Evolutionary conservation across 2,888 invertebrate species (phyloP).

Genomic region (Blera fallax): DNA sequence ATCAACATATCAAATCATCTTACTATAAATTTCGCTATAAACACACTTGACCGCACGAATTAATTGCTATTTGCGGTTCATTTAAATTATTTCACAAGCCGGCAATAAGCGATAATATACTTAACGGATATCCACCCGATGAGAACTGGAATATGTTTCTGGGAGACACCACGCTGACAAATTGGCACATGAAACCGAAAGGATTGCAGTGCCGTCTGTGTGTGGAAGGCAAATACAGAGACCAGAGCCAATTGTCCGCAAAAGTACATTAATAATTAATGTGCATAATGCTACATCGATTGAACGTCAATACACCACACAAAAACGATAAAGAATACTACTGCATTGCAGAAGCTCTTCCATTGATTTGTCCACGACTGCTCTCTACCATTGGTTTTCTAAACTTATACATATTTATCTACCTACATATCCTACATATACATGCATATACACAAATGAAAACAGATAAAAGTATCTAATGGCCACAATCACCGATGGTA

Average conservation of each 20-base stretch:
- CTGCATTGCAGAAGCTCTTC: slow-evolving; percentile 53
- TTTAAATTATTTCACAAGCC: slow-evolving; percentile 34
- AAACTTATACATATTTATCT: not conserved
- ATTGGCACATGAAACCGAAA: not conserved
- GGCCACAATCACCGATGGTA: slow-evolving; percentile 12
- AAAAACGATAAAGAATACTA: slow-evolving; percentile 12
- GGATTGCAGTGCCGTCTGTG: not conserved
- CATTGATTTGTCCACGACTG: slow-evolving; percentile 31
- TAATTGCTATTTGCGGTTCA: slow-evolving; percentile 58
- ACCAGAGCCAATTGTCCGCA: slow-evolving; percentile 11
- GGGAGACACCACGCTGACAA: not conserved
- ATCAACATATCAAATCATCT: slow-evolving; percentile 39
- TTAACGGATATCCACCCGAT: slow-evolving; percentile 24
- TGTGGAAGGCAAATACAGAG: not conserved
- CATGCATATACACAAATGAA: slow-evolving; percentile 4
- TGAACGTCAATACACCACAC: slow-evolving; percentile 35
- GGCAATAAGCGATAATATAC: slow-evolving; percentile 40
- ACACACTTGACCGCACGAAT: slow-evolving; percentile 41
- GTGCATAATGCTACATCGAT: slow-evolving; percentile 21
- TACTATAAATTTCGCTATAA: slow-evolving; percentile 23
- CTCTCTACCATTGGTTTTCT: not conserved
- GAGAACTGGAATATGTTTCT: slow-evolving; percentile 26
- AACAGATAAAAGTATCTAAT: slow-evolving; percentile 42
- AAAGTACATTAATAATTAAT: slow-evolving; percentile 46
- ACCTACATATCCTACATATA: not conserved